These are phyloP conservation scores for Oreochromis grahami DNA, from an alignment of 2,797 vertebrate species.

Conservation along the genomic window DNA sequence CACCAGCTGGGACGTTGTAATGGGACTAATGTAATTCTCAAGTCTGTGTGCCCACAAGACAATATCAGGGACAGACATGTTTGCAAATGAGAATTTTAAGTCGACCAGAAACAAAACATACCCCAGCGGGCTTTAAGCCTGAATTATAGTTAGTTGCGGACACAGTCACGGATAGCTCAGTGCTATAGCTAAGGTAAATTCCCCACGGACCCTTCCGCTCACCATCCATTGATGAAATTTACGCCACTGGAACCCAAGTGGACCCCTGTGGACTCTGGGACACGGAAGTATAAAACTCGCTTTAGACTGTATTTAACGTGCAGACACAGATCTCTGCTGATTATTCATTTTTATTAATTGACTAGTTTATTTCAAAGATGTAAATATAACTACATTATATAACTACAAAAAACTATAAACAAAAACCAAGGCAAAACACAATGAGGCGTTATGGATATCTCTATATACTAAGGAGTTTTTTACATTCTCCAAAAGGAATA, in stretches of 20 bases:
- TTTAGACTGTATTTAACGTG: neutral
- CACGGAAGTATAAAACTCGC: accelerated
- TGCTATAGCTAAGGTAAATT: neutral
- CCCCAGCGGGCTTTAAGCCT: neutral
- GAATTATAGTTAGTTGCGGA: neutral
- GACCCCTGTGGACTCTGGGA: neutral
- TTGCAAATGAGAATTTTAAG: neutral
- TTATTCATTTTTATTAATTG: neutral
- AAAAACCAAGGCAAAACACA: neutral
- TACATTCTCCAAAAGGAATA: neutral
- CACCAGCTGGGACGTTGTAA: neutral
- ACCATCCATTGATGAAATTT: neutral
- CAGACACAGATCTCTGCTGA: accelerated
- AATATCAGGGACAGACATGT: neutral
- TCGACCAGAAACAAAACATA: neutral
- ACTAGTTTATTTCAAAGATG: neutral
- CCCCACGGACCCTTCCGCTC: neutral
- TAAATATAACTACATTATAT: neutral
- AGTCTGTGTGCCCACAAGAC: neutral
- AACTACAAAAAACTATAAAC: neutral
- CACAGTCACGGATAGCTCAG: neutral
- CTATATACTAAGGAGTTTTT: neutral
- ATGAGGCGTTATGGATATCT: neutral
- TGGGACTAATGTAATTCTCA: neutral
- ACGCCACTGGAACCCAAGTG: neutral